Evolutionary conservation across 53 echinoderm and acorn worm species (phyloP), one percentile per base, ranked within the genome.

Genomic region (Pentamera pediparva): DNA sequence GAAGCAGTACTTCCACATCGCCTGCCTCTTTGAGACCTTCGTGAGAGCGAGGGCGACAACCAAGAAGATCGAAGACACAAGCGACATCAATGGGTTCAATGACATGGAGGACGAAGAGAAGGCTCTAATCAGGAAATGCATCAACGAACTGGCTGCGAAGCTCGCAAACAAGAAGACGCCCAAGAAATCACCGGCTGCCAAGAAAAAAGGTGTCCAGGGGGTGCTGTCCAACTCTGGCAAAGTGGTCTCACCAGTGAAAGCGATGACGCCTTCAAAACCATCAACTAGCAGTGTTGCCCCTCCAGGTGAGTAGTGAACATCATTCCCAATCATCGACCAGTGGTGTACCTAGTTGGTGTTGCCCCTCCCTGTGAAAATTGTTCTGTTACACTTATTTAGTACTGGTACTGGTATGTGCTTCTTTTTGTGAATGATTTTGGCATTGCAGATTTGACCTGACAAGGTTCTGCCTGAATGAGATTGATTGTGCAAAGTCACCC

Each of bases 1-100:
- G 96, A 96, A 96, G 60, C 91, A 96, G 62, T 96, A 96, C 60
- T 83, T 84, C 58, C 96, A 91, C 54, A 80, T 96, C 69, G 51
- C 37, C 39, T 96, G 96, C 51, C 80, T 96, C 65, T 96, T 96
- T 63, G 96, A 96, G 83, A 70, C 88, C 6, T 82, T 96, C 36
- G 65, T 74, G 27, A 59, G 81, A 24, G 96, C 96, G 0, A 71
- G 96, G 39, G 88, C 96, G 6, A 78, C 91, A 0, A 96, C 96
- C 8, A 96, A 96, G 81, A 96, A 88, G 81, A 96, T 96, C 26
- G 96, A 96, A 37, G 91, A 88, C 30, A 59, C 91, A 0, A 83
- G 88, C 21, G 96, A 96, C 37, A 61, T 91, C 27, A 88, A 96
- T 37, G 96, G 96, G 3, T 96, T 83, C 36, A 70, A 79, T 32